Base-by-base conservation (phyloP, 2,888 invertebrate species). In the Idaea biselata region DNA sequence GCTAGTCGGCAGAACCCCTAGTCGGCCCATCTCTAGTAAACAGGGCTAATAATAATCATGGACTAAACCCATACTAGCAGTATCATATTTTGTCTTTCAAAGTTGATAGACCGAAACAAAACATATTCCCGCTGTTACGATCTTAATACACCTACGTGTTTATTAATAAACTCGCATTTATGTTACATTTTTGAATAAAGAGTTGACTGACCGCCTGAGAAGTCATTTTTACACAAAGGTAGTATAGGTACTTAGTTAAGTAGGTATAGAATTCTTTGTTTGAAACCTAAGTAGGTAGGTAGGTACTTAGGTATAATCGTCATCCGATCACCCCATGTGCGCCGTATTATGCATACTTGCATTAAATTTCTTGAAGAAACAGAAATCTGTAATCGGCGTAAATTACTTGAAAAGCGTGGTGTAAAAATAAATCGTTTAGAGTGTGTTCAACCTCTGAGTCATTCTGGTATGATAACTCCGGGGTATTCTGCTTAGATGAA, bases 401-500 rank as follows among this genome's bases (percentile, higher is more conserved):
- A 18, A 55, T 55, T 18, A 17, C 56, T 18, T 18, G 4, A 18
- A 18, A 18, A 56, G 14, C 18, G 18, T 56, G 8, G 14, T 18
- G 11, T 56, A 56, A 56, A 56, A 56, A 54, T 53, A 44, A 11
- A 54, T 16, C 2, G 1, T 14, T 18, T 56, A 1, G 16, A 18
- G 56, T 56, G 18, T 18, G 18, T 56, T 56, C 56, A 56, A 56
- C 56, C 11, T 56, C 18, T 56, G 56, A 56, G 56, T 56, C 56
- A 56, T 55, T 16, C 16, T 4, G 16, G n/a, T n/a, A n/a, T n/a
- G n/a, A n/a, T n/a, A n/a, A n/a, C n/a, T n/a, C n/a, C n/a, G n/a
- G n/a, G n/a, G n/a, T n/a, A n/a, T n/a, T n/a, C n/a, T n/a, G n/a
- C n/a, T n/a, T n/a, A n/a, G n/a, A n/a, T n/a, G n/a, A n/a, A n/a